Evolutionary conservation across 2,113 vertebrate genomes (phyloP), one percentile per base, ranked within the genome.

Genomic region (Mugil cephalus): DNA sequence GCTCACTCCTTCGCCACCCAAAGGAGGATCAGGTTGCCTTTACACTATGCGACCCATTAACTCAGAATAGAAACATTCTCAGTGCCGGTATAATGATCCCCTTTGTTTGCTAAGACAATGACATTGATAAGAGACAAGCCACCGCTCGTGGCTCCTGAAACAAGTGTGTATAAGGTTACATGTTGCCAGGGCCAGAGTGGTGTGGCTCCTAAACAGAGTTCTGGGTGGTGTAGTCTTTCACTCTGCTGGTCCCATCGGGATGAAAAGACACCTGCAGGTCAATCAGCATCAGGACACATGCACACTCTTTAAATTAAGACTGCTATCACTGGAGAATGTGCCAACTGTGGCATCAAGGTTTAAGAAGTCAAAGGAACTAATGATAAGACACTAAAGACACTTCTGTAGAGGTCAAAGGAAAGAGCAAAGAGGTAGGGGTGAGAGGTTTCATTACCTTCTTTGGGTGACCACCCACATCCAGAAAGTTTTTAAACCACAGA

Each of bases 61-160:
- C 91, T 90, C 82, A 86, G 84, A 94, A 95, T 94, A 94, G 92
- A 90, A 91, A 85, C 82, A 86, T 64, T 89, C 85, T 87, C 66
- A 79, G 72, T 54, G 55, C 69, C 42, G 24, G 80, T 80, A 88
- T 85, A 88, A 90, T 79, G 88, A 93, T 93, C 85, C 85, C 64
- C 66, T 93, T 86, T 92, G 92, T 90, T 92, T 88, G 76, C 80
- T 62, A 76, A 88, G 90, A 94, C 93, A 92, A 92, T 87, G 85
- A 82, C 75, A 84, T 60, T 82, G 87, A 93, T 90, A 86, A 89
- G 83, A 87, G 88, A 91, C 82, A 74, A 74, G 77, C 80, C 14
- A 48, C 46, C 24, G 21, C 71, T 62, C 46, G 40, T 82, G 79
- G 81, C 80, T 82, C 86, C 86, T 72, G 74, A 87, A 79, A 86